Evolutionary conservation across 1,140 invertebrate species (phyloP).

Genomic region (Sitobion miscanthi): DNA sequence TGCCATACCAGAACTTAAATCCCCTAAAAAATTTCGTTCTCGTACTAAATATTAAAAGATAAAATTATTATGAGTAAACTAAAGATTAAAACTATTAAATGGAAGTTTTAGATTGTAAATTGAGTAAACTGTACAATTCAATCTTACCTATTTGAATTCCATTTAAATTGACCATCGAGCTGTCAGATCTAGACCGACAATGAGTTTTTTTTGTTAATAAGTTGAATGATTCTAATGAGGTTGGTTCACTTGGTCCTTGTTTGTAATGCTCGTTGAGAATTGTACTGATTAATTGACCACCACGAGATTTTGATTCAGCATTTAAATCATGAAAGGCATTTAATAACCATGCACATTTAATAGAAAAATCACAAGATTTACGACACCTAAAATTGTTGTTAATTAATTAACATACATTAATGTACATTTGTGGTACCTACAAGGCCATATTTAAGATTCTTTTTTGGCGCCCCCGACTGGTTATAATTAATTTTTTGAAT

Average conservation of each 20-base stretch:
- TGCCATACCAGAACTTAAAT: conserved; percentile 89
- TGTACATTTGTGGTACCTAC: background rate
- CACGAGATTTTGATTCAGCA: conserved; percentile 31
- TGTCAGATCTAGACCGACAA: conserved; percentile 46
- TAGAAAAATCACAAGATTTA: conserved; percentile 91
- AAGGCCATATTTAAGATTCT: too few relatives aligned
- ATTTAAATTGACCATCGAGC: conserved; percentile 49
- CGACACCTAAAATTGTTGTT: conserved; percentile 75
- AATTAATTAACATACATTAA: background rate
- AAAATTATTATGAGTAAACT: background rate
- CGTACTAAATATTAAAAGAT: conserved; percentile 60
- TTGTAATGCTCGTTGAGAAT: conserved; percentile 49
- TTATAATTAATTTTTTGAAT: too few relatives aligned
- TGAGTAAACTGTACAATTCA: background rate
- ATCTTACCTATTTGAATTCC: conserved; percentile 51
- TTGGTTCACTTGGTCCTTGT: conserved; percentile 27
- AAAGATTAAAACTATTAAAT: background rate
- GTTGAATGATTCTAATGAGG: conserved; percentile 32
- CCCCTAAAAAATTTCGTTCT: conserved; percentile 76
- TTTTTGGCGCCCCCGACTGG: too few relatives aligned
- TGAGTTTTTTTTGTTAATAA: conserved; percentile 50
- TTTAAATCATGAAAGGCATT: conserved; percentile 79
- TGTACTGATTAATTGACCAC: conserved; percentile 46
- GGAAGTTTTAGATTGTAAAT: background rate
- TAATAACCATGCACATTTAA: conserved; percentile 94